Base-by-base conservation (phyloP, 2,888 invertebrate species). In the Aplocera efformata region DNA sequence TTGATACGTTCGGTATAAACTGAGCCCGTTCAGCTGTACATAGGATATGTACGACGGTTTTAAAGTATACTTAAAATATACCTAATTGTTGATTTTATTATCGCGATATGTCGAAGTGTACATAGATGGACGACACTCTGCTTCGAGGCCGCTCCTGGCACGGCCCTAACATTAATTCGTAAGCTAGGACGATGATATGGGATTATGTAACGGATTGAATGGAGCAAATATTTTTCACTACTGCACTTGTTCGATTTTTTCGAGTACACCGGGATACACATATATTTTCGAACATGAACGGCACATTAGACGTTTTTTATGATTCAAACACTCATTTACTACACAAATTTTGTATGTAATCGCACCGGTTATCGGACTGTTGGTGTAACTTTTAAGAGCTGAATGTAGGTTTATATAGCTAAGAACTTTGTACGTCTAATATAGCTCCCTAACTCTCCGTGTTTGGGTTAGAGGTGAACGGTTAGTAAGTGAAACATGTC, bases 401-500 rank as follows among this genome's bases (percentile, higher is more conserved):
- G 80, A 72, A 72, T 60, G 73, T 83, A 84, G 79, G 59, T 67
- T 65, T 70, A 71, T 71, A 72, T 73, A 77, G 71, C 64, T 81
- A 82, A 75, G 76, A 75, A 79, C 72, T 79, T 80, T 79, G 73
- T 83, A 82, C 73, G 71, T 82, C 63, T 81, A 82, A 67, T 66
- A 79, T 81, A 80, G 75, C 76, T 79, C 79, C 79, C 72, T 79
- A 81, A 73, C 69, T 83, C 76, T 84, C 81, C 81, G 72, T 80
- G 81, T 82, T 85, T 84, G 83, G 80, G 70, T 85, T 29, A 33
- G 22, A 22, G 4, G 31, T 84, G 79, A 77, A 74, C 67, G 62
- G 68, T 76, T 84, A 81, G 81, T 79, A 79, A 60, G 81, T 83
- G 79, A 83, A 79, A 83, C 79, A 82, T 84, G 86, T 86, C 86